phyloP scores from a whole-genome alignment of 2,113 vertebrate species.

The Dryoscopus gambensis region DNA sequence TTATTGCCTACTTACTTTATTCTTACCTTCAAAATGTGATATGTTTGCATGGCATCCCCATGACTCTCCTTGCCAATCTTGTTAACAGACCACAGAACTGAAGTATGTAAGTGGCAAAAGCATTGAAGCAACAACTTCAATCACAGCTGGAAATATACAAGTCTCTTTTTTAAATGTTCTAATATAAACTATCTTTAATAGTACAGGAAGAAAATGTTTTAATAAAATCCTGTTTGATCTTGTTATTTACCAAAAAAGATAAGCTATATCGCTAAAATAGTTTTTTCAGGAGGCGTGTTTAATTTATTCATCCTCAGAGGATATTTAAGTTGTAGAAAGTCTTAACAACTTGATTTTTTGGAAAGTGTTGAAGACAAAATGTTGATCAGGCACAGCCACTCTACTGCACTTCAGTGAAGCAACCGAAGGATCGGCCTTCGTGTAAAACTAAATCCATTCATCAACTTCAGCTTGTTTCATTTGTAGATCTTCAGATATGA shows the following conservation, averaged over 20 bases:
- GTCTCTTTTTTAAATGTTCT: background rate
- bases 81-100: background rate
- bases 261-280: background rate
- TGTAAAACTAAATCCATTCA: background rate
- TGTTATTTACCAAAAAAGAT: background rate
- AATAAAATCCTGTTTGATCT: background rate
- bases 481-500: background rate
- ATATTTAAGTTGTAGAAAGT: background rate
- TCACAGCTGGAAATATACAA: background rate
- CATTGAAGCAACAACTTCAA: background rate
- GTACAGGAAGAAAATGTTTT: background rate
- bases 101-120: background rate
- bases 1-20: background rate
- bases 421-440: background rate
- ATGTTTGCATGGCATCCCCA: background rate
- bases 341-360: background rate
- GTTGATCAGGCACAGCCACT: background rate
- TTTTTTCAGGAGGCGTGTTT: background rate
- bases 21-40: background rate
- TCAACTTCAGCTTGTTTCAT: background rate
- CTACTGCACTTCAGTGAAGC: background rate
- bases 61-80: background rate
- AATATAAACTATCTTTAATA: background rate
- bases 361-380: background rate
- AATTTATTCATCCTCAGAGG: background rate